Conservation (phyloP, 2,888 invertebrate genomes). For the Odontothrips loti region DNA sequence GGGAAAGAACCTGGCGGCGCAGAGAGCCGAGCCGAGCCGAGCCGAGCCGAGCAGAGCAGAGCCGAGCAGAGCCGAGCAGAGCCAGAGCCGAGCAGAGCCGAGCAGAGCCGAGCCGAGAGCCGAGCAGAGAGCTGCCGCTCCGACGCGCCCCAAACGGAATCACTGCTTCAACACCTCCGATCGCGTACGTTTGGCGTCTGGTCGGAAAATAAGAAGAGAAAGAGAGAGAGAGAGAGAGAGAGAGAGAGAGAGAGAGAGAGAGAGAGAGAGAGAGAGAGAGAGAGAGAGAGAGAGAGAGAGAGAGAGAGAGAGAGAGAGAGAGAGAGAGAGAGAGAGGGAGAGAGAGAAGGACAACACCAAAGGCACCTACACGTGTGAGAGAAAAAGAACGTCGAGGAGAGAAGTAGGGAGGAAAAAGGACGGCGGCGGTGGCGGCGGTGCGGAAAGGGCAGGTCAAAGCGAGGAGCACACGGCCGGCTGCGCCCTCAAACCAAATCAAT, state of each 20-base stretch:
- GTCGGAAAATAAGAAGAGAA: too few relatives aligned
- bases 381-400: background rate
- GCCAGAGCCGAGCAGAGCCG: too few relatives aligned
- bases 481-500: slow-evolving; percentile 10
- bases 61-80: too few relatives aligned
- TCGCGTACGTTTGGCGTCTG: background rate
- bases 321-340: background rate
- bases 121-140: background rate
- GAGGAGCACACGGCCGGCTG: background rate
- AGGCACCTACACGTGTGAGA: background rate
- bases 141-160: background rate
- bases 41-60: too few relatives aligned
- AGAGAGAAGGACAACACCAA: background rate
- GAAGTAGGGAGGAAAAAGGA: background rate
- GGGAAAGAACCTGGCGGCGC: too few relatives aligned
- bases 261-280: too few relatives aligned
- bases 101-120: too few relatives aligned
- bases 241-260: too few relatives aligned
- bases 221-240: too few relatives aligned
- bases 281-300: too few relatives aligned
- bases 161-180: background rate
- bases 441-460: background rate
- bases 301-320: background rate
- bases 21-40: too few relatives aligned
- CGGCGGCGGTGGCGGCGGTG: background rate